These are phyloP conservation scores for Rhynchonycteris naso DNA, from an alignment of 2,797 vertebrate genomes.

Conservation along the genomic window DNA sequence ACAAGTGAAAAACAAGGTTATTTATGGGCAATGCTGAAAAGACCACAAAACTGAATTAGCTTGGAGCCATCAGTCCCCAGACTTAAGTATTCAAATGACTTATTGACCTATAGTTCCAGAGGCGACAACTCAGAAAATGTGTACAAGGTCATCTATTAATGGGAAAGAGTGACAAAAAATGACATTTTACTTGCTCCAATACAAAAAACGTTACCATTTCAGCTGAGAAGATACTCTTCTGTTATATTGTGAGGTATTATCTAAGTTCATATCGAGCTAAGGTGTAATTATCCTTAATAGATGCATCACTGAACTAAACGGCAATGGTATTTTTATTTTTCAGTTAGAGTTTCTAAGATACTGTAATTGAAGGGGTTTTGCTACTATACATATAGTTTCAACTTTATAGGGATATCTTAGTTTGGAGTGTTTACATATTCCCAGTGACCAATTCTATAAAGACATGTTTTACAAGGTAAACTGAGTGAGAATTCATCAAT, in stretches of 20 bases:
- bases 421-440: slow-evolving; percentile 18
- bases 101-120: not conserved
- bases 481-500: not conserved
- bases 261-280: not conserved
- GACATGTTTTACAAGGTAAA: slow-evolving; percentile 7
- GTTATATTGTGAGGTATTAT: slow-evolving; percentile 32
- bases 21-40: slow-evolving; percentile 1
- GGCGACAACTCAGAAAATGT: not conserved
- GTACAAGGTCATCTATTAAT: slow-evolving; percentile 45
- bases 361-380: not conserved
- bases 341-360: slow-evolving; percentile 21
- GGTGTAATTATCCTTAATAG: slow-evolving; percentile 40
- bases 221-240: slow-evolving; percentile 33
- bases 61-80: not conserved
- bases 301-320: slow-evolving; percentile 22
- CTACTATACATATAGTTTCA: not conserved
- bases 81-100: slow-evolving; percentile 28
- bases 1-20: slow-evolving; percentile 57
- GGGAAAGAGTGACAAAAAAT: slow-evolving; percentile 23
- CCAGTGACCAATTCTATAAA: not conserved
- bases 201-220: slow-evolving; percentile 46
- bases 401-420: not conserved
- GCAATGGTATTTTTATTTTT: slow-evolving; percentile 39
- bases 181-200: slow-evolving; percentile 52
- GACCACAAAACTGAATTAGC: slow-evolving; percentile 19